Evolutionary conservation across 2,888 invertebrate species (phyloP).

Genomic region (Lithophane leautieri): DNA sequence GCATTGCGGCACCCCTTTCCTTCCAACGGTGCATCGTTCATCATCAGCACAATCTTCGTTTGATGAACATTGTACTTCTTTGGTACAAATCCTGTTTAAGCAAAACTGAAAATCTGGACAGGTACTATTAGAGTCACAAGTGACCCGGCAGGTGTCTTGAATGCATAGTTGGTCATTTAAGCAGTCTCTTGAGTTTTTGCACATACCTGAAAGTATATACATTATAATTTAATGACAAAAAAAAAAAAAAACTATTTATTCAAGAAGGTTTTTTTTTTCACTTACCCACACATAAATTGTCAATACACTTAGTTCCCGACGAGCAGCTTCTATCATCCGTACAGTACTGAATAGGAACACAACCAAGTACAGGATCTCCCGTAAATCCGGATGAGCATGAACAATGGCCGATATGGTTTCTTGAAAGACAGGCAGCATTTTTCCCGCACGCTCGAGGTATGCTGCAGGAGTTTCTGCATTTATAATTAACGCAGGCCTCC

Average conservation of each 20-base stretch:
- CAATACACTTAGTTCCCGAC: constrained; percentile 95
- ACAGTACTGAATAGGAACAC: constrained; percentile 95
- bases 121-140: constrained; percentile 94
- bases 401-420: constrained; percentile 95
- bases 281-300: constrained; percentile 94
- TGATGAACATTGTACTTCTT: constrained; percentile 94
- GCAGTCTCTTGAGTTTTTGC: constrained; percentile 95
- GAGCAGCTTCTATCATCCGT: constrained; percentile 95
- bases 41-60: constrained; percentile 93
- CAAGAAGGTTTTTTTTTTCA: constrained; percentile 46
- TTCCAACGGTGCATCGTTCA: constrained; percentile 93
- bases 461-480: constrained; percentile 95
- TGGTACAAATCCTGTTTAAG: constrained; percentile 95
- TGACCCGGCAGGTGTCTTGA: constrained; percentile 95
- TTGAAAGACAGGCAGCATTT: constrained; percentile 93
- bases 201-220: constrained; percentile 90
- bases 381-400: constrained; percentile 96
- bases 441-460: constrained; percentile 95
- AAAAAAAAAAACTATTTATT: not conserved
- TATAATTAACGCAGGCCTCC: constrained; percentile 94
- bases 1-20: constrained; percentile 94
- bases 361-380: constrained; percentile 96
- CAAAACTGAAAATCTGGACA: constrained; percentile 97
- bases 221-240: constrained; percentile 4
- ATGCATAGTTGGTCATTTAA: constrained; percentile 96